Evolutionary conservation across 2,888 invertebrate species (phyloP), one percentile per base, ranked within the genome.

Genomic region (Coenonympha glycerion): DNA sequence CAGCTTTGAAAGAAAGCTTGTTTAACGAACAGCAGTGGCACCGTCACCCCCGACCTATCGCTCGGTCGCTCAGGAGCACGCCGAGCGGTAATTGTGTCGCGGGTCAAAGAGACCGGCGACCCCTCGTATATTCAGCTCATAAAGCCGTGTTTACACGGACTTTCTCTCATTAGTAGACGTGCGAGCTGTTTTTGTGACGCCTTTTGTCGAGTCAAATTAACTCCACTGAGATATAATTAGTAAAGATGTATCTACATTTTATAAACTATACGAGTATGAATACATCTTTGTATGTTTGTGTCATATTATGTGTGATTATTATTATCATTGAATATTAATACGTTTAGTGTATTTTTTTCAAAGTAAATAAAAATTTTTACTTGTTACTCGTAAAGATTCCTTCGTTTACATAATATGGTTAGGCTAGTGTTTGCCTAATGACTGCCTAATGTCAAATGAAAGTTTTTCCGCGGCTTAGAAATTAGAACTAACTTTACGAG

Each of bases 101-200:
- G 47, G 53, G 53, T 50, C 50, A 47, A 42, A 53, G 50, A 41
- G 41, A 28, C 54, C 24, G 44, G 50, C 46, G 41, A 28, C 54
- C 24, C 44, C 54, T 54, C 39, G 36, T 47, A 51, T 48, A 51
- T 54, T 54, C 54, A 51, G 44, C 37, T 40, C 54, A 45, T 51
- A 54, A 54, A 54, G 54, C 33, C 47, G 44, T 50, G 39, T 54
- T 51, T 54, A 54, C 54, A 54, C 47, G 30, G 31, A 44, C 42
- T 48, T 50, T 51, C 54, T 47, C 54, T 54, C 54, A 54, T 54
- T 54, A 54, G 54, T 41, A 42, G 31, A 37, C 53, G 37, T 47
- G 47, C 6, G 40, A 51, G 47, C 15, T 51, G 54, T 54, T 54
- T 54, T 54, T 54, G 40, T 47, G 47, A 51, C 36, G 47, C 36